These are phyloP conservation scores for Pemphredon lugubris DNA, from an alignment of 2,888 invertebrate species.

Conservation along the genomic window DNA sequence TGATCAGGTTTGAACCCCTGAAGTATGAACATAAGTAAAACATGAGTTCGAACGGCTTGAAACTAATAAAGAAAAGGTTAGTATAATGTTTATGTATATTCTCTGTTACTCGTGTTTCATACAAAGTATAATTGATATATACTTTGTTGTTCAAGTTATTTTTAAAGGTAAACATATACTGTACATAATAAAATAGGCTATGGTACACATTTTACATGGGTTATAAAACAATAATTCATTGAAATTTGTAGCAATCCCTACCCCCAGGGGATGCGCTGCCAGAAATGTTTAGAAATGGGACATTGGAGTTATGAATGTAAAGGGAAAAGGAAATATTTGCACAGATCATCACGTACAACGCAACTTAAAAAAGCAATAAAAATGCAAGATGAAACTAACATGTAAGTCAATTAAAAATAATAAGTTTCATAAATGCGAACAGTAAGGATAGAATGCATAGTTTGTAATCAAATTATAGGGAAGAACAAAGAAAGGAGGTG, in stretches of 20 bases:
- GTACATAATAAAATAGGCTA: not conserved
- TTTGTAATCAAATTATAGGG: conserved; percentile 37
- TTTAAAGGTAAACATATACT: not conserved
- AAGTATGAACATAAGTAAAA: conserved; percentile 31
- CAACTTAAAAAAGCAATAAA: conserved; percentile 88
- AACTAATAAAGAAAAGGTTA: conserved; percentile 60
- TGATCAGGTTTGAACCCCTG: conserved; percentile 7
- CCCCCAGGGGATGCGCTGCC: conserved; percentile 91
- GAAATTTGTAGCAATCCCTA: conserved; percentile 82
- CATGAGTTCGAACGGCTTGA: conserved; percentile 59
- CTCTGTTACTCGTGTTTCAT: not conserved
- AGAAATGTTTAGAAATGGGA: conserved; percentile 95
- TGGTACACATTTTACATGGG: not conserved
- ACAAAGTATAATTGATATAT: not conserved
- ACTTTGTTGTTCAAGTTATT: not conserved
- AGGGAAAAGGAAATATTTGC: conserved; percentile 93
- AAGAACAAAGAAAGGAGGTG: conserved; percentile 60
- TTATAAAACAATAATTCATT: conserved; percentile 13
- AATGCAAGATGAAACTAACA: conserved; percentile 79
- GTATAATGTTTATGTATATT: conserved; percentile 27
- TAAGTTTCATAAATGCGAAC: not conserved
- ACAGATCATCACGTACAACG: conserved; percentile 91
- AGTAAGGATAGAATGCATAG: conserved; percentile 7
- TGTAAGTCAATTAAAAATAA: too few species aligned
- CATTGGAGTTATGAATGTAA: conserved; percentile 98